phyloP scores from a whole-genome alignment of 2,888 invertebrate species.

The Mellilla xanthometata region DNA sequence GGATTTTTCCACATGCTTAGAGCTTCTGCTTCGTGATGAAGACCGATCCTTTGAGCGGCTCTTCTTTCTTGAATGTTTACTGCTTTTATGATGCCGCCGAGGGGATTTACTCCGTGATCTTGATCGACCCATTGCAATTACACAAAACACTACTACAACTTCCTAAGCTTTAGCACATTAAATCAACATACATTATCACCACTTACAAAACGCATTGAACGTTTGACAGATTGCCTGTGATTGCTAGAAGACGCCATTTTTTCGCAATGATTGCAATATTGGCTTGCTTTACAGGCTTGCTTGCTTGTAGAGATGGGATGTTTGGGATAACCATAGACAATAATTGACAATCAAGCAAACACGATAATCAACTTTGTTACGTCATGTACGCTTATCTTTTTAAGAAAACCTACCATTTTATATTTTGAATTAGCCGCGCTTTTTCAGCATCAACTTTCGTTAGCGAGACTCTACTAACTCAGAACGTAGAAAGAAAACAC shows the following conservation, averaged over 20 bases:
- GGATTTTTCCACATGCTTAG: slow-evolving; percentile 87
- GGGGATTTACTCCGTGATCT: slow-evolving; percentile 92
- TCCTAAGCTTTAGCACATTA: not conserved
- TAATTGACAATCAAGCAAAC: too few relatives aligned
- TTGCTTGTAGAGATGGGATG: too few relatives aligned
- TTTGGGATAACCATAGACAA: too few relatives aligned
- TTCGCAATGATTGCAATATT: slow-evolving; percentile 5
- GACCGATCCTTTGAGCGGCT: slow-evolving; percentile 91
- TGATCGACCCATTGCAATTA: slow-evolving; percentile 86
- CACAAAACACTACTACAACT: not conserved
- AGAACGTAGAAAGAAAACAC: too few relatives aligned
- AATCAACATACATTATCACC: slow-evolving; percentile 9
- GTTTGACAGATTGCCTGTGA: slow-evolving; percentile 18
- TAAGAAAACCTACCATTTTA: too few relatives aligned
- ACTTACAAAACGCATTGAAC: slow-evolving; percentile 27
- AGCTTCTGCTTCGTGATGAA: slow-evolving; percentile 85
- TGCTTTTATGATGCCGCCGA: slow-evolving; percentile 92
- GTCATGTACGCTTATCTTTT: too few relatives aligned
- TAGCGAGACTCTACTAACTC: too few relatives aligned
- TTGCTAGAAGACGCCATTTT: slow-evolving; percentile 26
- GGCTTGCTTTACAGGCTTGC: too few relatives aligned
- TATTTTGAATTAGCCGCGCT: too few relatives aligned
- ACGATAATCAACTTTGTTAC: too few relatives aligned
- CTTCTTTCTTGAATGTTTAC: slow-evolving; percentile 90
- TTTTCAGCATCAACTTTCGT: too few relatives aligned